Conservation (phyloP, 2,888 invertebrate genomes). For the Drosophila antonietae region DNA sequence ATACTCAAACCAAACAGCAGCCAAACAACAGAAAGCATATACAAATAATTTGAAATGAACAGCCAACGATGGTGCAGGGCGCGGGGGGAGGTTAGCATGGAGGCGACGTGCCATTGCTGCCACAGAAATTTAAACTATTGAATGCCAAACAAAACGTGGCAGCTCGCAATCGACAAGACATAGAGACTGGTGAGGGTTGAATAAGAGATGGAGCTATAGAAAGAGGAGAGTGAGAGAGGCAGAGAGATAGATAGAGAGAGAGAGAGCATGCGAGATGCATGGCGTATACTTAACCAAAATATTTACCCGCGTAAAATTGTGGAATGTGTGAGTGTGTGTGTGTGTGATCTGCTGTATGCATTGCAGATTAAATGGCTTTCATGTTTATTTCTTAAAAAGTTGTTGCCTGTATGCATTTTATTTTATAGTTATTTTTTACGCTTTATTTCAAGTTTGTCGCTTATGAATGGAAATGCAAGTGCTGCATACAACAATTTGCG, state of each 20-base stretch:
- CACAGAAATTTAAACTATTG: conserved; percentile 70
- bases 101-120: conserved; percentile 33
- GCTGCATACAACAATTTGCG: conserved; percentile 40
- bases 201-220: not conserved
- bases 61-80: not conserved
- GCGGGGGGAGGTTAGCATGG: not conserved
- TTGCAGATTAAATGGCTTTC: conserved; percentile 74
- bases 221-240: not conserved
- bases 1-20: conserved; percentile 47
- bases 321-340: conserved; percentile 16
- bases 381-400: conserved; percentile 69
- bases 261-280: conserved; percentile 26
- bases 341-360: conserved; percentile 39
- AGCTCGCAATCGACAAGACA: conserved; percentile 45
- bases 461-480: conserved; percentile 37
- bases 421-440: conserved; percentile 25
- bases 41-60: conserved; percentile 77
- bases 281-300: conserved; percentile 74
- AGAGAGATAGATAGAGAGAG: not conserved
- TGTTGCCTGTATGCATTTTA: conserved; percentile 24
- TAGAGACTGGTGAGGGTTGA: not conserved
- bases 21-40: conserved; percentile 53
- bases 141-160: conserved; percentile 74
- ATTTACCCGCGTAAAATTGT: conserved; percentile 58
- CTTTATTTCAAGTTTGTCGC: conserved; percentile 25